Evolutionary conservation across 1,140 invertebrate genomes (phyloP).

Genomic region (Penaeus indicus): DNA sequence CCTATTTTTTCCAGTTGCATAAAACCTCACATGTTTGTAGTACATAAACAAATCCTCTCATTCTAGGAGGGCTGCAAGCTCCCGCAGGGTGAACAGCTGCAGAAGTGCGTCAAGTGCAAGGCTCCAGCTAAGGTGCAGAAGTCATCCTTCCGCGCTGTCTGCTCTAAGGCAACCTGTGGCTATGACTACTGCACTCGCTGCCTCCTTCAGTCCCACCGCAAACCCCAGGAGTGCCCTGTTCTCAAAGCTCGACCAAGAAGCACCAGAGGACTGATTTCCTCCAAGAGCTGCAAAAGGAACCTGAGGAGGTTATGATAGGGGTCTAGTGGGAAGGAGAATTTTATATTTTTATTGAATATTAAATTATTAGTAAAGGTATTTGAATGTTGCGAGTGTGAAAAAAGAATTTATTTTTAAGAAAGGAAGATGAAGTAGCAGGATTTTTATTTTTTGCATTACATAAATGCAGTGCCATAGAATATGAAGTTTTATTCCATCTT

Average conservation of each 20-base stretch:
- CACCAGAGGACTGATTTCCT: constrained; percentile 37
- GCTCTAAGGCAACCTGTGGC: constrained; percentile 23
- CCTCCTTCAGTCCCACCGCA: constrained; percentile 25
- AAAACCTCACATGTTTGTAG: too few species aligned
- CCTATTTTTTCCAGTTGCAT: neutral
- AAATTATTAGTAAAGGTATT: neutral
- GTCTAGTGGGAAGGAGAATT: neutral
- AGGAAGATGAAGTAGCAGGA: neutral
- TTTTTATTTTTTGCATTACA: too few species aligned
- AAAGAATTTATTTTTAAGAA: neutral
- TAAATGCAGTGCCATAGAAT: too few species aligned
- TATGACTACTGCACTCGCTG: constrained; percentile 52
- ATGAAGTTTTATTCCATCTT: too few species aligned
- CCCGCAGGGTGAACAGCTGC: constrained; percentile 40
- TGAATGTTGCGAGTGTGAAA: neutral
- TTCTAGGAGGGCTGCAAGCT: constrained; percentile 46
- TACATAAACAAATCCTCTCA: neutral
- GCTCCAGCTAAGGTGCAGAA: constrained; percentile 39
- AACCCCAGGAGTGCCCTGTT: constrained; percentile 41
- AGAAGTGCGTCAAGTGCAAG: constrained; percentile 55
- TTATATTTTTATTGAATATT: neutral
- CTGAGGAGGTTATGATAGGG: constrained; percentile 42
- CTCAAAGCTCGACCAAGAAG: constrained; percentile 42
- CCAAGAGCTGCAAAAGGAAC: constrained; percentile 48
- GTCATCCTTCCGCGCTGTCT: constrained; percentile 24